Conservation (phyloP, 2,113 vertebrate genomes). For the Ranitomeya variabilis region DNA sequence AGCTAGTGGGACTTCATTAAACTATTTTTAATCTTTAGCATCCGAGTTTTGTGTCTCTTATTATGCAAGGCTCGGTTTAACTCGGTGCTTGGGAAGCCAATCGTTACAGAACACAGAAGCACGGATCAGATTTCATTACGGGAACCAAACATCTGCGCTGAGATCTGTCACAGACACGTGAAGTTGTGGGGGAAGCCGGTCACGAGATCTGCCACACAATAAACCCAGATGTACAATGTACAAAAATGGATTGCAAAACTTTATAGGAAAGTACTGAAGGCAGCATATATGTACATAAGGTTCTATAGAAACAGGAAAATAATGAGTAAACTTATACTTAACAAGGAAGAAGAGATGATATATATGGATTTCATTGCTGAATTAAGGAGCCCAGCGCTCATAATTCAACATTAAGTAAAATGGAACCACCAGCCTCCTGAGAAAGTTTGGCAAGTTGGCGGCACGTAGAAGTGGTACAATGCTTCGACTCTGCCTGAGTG, state of each 20-base stretch:
- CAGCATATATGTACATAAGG: background rate
- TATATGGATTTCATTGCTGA: background rate
- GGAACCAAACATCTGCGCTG: constrained; percentile 18
- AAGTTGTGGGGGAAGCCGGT: background rate
- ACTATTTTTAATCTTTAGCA: background rate
- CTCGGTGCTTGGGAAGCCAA: background rate
- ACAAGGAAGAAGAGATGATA: background rate
- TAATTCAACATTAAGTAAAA: no score
- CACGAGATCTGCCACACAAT: background rate
- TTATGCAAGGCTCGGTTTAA: background rate
- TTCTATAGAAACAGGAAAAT: no score
- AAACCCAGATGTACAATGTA: background rate
- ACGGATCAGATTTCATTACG: constrained; percentile 5
- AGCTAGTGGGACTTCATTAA: constrained; percentile 11
- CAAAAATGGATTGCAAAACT: background rate
- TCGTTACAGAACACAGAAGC: background rate
- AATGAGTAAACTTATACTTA: background rate
- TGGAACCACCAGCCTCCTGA: no score
- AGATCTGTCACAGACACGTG: background rate
- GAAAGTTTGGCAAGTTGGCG: no score
- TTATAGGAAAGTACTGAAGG: background rate
- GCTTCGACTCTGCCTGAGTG: no score
- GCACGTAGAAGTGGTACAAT: no score
- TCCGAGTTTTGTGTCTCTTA: background rate
- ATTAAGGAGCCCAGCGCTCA: no score